phyloP scores from a whole-genome alignment of 1,140 invertebrate genomes.

The Heliconius hermathena region DNA sequence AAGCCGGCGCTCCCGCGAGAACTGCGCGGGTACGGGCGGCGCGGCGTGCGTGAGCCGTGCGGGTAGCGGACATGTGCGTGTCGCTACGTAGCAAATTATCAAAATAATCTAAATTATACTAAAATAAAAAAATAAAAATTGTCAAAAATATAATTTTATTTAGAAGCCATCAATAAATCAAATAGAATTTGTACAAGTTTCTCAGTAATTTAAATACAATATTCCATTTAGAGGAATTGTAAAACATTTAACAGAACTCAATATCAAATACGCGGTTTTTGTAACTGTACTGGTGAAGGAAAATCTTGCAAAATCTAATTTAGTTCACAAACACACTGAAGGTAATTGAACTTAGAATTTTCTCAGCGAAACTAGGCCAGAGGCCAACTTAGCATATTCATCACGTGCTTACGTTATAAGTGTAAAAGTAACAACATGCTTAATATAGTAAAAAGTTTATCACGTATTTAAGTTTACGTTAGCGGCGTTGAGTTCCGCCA shows the following conservation, averaged over 20 bases:
- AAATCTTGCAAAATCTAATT: conserved; percentile 1
- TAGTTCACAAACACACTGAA: neutral
- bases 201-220: too few species aligned
- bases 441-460: neutral
- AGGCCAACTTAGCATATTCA: neutral
- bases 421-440: neutral
- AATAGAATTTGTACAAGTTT: too few species aligned
- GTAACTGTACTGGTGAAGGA: neutral
- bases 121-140: too few species aligned
- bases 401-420: neutral
- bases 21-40: neutral
- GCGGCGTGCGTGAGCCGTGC: neutral
- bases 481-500: too few species aligned
- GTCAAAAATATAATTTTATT: too few species aligned
- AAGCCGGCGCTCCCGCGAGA: neutral
- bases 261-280: neutral
- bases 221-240: neutral
- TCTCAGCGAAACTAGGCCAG: conserved; percentile 5
- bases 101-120: too few species aligned
- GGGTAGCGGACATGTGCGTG: too few species aligned
- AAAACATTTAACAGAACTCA: neutral
- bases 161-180: too few species aligned
- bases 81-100: too few species aligned
- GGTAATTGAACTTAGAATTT: conserved; percentile 10
- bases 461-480: neutral